Conservation (phyloP, 1,140 invertebrate genomes). For the Achroia grisella region DNA sequence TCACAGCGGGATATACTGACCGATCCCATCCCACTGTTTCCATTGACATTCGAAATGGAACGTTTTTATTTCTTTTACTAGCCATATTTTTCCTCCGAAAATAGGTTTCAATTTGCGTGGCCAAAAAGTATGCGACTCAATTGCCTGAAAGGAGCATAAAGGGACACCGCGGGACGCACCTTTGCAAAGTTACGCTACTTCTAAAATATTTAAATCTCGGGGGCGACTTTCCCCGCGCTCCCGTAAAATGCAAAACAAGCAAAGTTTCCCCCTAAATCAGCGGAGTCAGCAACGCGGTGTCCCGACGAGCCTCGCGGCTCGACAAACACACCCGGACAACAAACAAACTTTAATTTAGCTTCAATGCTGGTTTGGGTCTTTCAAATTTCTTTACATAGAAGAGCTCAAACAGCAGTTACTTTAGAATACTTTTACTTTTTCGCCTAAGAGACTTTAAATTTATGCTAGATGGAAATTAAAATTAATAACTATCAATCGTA, state of each 20-base stretch:
- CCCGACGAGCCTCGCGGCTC: slow-evolving; percentile 24
- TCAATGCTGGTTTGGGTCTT: slow-evolving; percentile 9
- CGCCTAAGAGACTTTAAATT: neutral
- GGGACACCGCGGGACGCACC: slow-evolving; percentile 38
- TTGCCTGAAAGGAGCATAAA: slow-evolving; percentile 36
- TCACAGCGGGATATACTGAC: slow-evolving; percentile 25
- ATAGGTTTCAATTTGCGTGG: slow-evolving; percentile 19
- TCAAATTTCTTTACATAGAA: slow-evolving; percentile 9
- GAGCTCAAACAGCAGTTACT: slow-evolving; percentile 5
- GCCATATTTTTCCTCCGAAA: too few relatives aligned
- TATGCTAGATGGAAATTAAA: neutral
- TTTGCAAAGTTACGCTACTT: slow-evolving; percentile 42
- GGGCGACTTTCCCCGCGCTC: slow-evolving; percentile 48
- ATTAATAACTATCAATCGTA: too few relatives aligned
- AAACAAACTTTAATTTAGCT: slow-evolving; percentile 50
- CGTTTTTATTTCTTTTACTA: too few relatives aligned
- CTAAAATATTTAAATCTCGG: slow-evolving; percentile 62
- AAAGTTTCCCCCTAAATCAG: slow-evolving; percentile 63
- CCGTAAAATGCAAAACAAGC: slow-evolving; percentile 63
- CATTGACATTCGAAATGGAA: neutral
- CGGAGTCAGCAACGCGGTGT: slow-evolving; percentile 23
- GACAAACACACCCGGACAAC: slow-evolving; percentile 36
- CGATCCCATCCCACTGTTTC: slow-evolving; percentile 12
- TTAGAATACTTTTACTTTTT: slow-evolving; percentile 6
- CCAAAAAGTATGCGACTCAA: slow-evolving; percentile 23